These are phyloP conservation scores for Plectus sambesii DNA, from an alignment of 1,140 invertebrate species.

Conservation along the genomic window DNA sequence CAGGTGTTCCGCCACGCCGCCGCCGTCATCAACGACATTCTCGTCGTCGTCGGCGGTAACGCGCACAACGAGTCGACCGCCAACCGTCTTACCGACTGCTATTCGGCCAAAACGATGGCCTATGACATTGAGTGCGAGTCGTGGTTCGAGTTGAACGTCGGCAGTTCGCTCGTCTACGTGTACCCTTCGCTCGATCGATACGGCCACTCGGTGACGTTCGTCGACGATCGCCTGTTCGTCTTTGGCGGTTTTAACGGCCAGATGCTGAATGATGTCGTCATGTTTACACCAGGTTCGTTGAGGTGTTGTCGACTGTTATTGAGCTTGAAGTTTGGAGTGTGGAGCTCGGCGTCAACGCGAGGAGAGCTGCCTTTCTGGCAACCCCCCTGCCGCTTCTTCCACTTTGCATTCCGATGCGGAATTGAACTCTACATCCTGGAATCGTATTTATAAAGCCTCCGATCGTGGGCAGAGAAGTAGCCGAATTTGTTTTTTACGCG, in stretches of 20 bases:
- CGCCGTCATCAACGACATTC: slow-evolving; percentile 40
- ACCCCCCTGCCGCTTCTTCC: too few species aligned
- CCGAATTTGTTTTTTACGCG: too few species aligned
- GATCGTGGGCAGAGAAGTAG: too few species aligned
- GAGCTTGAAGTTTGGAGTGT: too few species aligned
- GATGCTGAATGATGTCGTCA: slow-evolving; percentile 38
- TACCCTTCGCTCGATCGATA: slow-evolving; percentile 26
- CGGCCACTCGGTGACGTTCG: slow-evolving; percentile 32
- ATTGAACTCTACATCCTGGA: too few species aligned
- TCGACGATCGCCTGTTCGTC: slow-evolving; percentile 24
- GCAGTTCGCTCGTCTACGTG: background rate
- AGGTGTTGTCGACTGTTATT: too few species aligned
- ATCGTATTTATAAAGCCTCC: too few species aligned
- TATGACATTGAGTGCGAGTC: slow-evolving; percentile 37
- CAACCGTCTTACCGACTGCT: slow-evolving; percentile 32
- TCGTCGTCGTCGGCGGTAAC: slow-evolving; percentile 41
- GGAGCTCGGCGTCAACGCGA: too few species aligned
- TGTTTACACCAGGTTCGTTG: slow-evolving; percentile 36
- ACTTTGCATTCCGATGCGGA: too few species aligned
- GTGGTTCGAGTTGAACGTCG: background rate
- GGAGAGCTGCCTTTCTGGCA: too few species aligned
- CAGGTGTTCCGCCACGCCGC: slow-evolving; percentile 36
- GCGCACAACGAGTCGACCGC: slow-evolving; percentile 37
- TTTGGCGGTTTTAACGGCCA: slow-evolving; percentile 41
- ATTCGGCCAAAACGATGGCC: slow-evolving; percentile 26